These are phyloP conservation scores for Cyanoramphus novaezelandiae DNA, from an alignment of 2,113 vertebrate species.

Conservation along the genomic window DNA sequence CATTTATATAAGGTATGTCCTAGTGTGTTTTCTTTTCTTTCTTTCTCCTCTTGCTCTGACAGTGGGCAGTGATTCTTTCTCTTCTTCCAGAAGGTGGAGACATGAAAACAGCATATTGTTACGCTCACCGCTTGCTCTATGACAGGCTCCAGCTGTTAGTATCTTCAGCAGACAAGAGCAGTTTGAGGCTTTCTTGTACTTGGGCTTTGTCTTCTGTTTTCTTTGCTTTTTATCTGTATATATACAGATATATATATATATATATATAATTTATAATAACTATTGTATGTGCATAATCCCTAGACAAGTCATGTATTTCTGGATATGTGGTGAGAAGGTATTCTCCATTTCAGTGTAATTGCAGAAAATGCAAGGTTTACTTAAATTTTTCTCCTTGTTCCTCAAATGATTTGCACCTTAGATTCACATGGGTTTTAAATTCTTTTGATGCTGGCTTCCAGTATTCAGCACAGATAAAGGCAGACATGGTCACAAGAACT, in stretches of 20 bases:
- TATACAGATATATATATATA: too few relatives aligned
- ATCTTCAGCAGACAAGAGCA: not conserved
- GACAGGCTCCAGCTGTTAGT: not conserved
- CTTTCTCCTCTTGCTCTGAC: not conserved
- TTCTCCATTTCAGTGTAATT: not conserved
- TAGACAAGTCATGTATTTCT: not conserved
- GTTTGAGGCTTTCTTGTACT: not conserved
- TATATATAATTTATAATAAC: not conserved
- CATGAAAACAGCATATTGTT: slow-evolving; percentile 6
- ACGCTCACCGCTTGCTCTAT: not conserved
- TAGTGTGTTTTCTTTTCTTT: not conserved
- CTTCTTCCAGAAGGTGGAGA: slow-evolving; percentile 57
- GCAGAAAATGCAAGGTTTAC: not conserved
- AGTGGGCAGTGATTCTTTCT: not conserved
- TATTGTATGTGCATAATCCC: not conserved
- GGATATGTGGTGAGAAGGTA: not conserved
- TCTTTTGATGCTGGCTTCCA: not conserved
- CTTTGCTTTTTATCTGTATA: not conserved
- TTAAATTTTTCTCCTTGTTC: not conserved
- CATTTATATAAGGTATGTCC: not conserved
- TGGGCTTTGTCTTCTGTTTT: not conserved
- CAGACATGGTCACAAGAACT: not conserved
- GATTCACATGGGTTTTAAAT: not conserved
- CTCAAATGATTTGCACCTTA: not conserved
- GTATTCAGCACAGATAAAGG: not conserved